These are phyloP conservation scores for Daktulosphaira vitifoliae DNA, from an alignment of 1,140 invertebrate species.

Conservation along the genomic window DNA sequence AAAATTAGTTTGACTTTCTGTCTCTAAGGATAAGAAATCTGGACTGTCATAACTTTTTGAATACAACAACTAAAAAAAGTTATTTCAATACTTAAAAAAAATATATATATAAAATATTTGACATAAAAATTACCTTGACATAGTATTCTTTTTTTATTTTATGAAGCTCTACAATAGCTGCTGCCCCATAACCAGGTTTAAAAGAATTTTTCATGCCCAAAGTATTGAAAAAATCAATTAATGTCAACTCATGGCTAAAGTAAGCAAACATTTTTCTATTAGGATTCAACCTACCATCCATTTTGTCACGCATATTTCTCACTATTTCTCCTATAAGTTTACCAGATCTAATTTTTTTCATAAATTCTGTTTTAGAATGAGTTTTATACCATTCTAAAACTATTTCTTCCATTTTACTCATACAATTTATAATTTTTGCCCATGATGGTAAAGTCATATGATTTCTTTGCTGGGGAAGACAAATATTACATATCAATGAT, in stretches of 20 bases:
- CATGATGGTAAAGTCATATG: constrained; percentile 25
- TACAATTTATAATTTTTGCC: constrained; percentile 20
- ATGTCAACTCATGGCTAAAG: constrained; percentile 19
- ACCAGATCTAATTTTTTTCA: constrained; percentile 24
- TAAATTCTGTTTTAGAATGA: constrained; percentile 14
- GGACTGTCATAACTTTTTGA: constrained; percentile 16
- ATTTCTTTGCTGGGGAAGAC: constrained; percentile 25
- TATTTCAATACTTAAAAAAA: too few relatives aligned
- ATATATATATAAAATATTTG: too few relatives aligned
- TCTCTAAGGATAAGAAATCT: constrained; percentile 18
- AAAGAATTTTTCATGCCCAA: constrained; percentile 23
- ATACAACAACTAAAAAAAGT: constrained; percentile 15
- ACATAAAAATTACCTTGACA: constrained; percentile 1
- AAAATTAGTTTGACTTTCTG: constrained; percentile 12
- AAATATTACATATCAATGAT: too few relatives aligned
- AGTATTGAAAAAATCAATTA: constrained; percentile 27
- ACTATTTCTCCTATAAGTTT: constrained; percentile 29
- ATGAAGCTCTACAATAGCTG: constrained; percentile 13
- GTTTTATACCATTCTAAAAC: constrained; percentile 25
- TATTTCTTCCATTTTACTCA: constrained; percentile 13
- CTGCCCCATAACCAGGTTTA: constrained; percentile 15
- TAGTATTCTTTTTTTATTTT: constrained; percentile 22
- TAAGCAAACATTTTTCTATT: constrained; percentile 25
- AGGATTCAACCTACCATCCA: constrained; percentile 9
- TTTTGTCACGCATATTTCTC: constrained; percentile 12